phyloP scores from a whole-genome alignment of 2,797 vertebrate species.

The Sebastes taczanowskii region DNA sequence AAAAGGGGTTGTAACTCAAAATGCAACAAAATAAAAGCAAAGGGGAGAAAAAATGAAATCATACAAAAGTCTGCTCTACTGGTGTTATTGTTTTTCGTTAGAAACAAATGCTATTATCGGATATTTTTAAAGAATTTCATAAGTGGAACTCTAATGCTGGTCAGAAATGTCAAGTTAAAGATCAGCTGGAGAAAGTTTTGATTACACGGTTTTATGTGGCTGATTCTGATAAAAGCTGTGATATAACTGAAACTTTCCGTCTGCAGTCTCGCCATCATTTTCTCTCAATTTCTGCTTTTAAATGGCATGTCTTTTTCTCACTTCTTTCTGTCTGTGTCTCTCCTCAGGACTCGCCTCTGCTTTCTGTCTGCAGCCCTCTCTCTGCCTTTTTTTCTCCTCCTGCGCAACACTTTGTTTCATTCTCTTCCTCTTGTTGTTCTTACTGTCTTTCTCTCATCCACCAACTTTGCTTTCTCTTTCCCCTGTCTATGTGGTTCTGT shows the following conservation, averaged over 20 bases:
- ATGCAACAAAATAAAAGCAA: neutral
- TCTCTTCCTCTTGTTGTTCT: neutral
- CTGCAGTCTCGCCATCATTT: neutral
- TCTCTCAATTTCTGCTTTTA: neutral
- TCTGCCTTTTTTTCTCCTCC: conserved; percentile 1
- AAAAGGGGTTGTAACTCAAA: neutral
- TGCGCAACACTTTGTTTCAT: conserved; percentile 7
- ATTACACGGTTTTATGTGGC: conserved; percentile 11
- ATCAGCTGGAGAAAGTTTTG: conserved; percentile 34
- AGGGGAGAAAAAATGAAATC: neutral
- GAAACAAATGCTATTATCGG: neutral
- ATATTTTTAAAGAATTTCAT: neutral
- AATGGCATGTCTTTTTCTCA: neutral
- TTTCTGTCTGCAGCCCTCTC: neutral
- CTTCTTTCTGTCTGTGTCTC: neutral
- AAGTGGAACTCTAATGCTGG: neutral
- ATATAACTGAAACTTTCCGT: neutral
- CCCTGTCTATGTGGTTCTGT: conserved; percentile 1
- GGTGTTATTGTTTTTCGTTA: neutral
- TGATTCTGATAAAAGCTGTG: conserved; percentile 11
- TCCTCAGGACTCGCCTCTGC: neutral
- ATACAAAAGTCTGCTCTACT: neutral
- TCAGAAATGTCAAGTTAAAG: conserved; percentile 42
- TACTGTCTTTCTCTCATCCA: neutral
- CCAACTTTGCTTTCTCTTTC: neutral